Conservation (phyloP, 64 coral and sea anemone genomes). For the Actinia tenebrosa region DNA sequence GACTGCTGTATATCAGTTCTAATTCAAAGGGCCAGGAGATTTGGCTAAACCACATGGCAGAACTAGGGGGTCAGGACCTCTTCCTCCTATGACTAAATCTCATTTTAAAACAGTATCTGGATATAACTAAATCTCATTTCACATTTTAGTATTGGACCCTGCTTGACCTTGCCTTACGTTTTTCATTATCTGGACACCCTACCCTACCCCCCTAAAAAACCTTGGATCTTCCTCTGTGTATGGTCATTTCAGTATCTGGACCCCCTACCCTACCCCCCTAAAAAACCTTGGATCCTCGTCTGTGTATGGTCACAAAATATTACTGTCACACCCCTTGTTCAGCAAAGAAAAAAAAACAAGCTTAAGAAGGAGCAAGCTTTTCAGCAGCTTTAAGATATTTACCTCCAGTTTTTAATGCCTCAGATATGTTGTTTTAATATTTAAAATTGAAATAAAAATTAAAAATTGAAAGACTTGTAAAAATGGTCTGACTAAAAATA, state of each 20-base stretch:
- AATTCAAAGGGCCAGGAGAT: not conserved
- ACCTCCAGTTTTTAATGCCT: not conserved
- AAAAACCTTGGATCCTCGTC: no score
- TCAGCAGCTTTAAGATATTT: not conserved
- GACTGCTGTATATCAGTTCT: not conserved
- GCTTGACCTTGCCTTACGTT: no score
- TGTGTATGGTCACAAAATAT: not conserved
- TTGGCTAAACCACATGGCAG: not conserved
- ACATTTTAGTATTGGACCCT: no score
- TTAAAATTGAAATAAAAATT: not conserved
- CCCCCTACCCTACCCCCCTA: no score
- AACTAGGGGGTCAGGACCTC: not conserved
- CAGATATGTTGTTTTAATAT: no score
- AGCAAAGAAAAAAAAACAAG: not conserved
- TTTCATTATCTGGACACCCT: no score
- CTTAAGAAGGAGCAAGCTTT: not conserved
- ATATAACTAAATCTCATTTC: no score
- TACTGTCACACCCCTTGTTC: not conserved
- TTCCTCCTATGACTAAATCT: not conserved
- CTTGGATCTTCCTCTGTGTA: no score
- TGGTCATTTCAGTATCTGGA: no score
- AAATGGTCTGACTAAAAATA: not conserved
- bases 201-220: no score
- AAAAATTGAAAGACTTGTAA: not conserved
- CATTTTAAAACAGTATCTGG: no score